These are phyloP conservation scores for Elysia chlorotica DNA, from an alignment of 1,140 invertebrate species.

Conservation along the genomic window DNA sequence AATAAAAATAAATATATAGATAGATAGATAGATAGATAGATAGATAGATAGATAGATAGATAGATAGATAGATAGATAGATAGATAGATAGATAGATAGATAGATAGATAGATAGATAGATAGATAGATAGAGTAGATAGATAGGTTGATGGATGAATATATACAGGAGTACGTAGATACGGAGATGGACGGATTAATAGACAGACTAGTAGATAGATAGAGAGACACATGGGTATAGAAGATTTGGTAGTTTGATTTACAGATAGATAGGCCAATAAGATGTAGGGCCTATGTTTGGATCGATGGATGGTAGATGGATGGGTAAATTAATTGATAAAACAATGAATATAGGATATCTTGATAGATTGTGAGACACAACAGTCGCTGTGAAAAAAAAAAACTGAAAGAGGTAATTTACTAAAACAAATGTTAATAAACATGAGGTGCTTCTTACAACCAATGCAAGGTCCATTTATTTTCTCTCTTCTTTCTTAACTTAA, in stretches of 20 bases:
- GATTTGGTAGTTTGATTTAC: too few species aligned
- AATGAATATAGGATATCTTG: too few species aligned
- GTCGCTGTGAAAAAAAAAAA: too few species aligned
- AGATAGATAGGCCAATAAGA: neutral
- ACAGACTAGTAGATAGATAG: constrained; percentile 11
- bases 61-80: neutral
- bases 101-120: constrained; percentile 12
- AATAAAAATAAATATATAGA: neutral
- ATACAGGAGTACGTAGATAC: neutral
- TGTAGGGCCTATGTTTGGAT: too few species aligned
- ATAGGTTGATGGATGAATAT: neutral
- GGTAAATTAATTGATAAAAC: too few species aligned
- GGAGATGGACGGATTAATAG: neutral
- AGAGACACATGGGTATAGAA: constrained; percentile 5
- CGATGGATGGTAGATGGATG: too few species aligned
- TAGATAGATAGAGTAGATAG: neutral
- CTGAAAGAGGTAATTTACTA: too few species aligned
- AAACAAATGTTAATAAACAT: too few species aligned
- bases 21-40: neutral
- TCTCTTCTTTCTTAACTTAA: too few species aligned
- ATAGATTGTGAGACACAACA: too few species aligned
- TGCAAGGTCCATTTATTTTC: too few species aligned
- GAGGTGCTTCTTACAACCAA: too few species aligned
- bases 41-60: neutral
- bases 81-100: neutral